Evolutionary conservation across 2,888 invertebrate species (phyloP).

Genomic region (Apotomis betuletana): DNA sequence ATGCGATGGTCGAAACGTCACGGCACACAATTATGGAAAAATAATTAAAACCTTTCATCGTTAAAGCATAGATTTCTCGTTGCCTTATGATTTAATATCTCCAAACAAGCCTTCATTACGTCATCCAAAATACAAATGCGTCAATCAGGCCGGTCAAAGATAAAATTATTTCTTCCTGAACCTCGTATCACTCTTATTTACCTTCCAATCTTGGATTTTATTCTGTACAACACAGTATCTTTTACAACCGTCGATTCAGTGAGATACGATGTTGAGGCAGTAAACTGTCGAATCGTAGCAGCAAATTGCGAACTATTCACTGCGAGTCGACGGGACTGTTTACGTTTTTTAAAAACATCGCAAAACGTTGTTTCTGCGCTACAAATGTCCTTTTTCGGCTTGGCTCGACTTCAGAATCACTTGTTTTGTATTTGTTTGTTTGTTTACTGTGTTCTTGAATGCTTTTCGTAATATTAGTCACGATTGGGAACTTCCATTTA

Average conservation of each 20-base stretch:
- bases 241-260: not conserved
- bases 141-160: conserved; percentile 38
- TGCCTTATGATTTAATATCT: not conserved
- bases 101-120: conserved; percentile 34
- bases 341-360: conserved; percentile 26
- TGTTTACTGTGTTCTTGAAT: not conserved
- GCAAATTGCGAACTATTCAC: conserved; percentile 27
- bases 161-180: conserved; percentile 12
- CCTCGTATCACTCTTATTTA: no score
- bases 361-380: conserved; percentile 14
- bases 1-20: no score
- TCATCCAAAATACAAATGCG: conserved; percentile 25
- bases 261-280: not conserved
- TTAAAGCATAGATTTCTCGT: no score
- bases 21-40: no score
- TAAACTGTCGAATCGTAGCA: not conserved
- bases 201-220: not conserved
- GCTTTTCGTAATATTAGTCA: not conserved
- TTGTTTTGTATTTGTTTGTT: not conserved
- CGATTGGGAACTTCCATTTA: not conserved
- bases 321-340: conserved; percentile 18
- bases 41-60: no score
- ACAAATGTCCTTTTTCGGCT: conserved; percentile 17
- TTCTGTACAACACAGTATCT: not conserved
- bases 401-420: not conserved